These are phyloP conservation scores for Salvelinus namaycush DNA, from an alignment of 2,113 vertebrate genomes.

Conservation along the genomic window DNA sequence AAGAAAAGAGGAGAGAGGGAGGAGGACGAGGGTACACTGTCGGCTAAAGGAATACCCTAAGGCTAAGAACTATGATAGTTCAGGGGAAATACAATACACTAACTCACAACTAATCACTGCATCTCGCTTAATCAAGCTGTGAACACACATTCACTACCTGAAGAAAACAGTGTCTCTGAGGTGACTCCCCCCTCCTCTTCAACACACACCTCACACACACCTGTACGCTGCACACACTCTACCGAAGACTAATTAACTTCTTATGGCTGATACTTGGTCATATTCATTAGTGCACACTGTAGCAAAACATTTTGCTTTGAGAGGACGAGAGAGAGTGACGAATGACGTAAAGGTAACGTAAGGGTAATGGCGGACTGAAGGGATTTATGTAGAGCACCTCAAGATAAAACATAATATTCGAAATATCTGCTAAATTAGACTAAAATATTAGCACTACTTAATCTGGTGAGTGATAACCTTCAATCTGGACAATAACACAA, in stretches of 20 bases:
- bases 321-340: too few relatives aligned
- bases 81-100: slow-evolving; percentile 67
- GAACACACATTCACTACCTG: slow-evolving; percentile 60
- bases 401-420: too few relatives aligned
- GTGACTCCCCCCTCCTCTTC: neutral
- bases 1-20: slow-evolving; percentile 20
- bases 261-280: too few relatives aligned
- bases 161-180: slow-evolving; percentile 58
- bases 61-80: slow-evolving; percentile 54
- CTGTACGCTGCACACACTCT: neutral
- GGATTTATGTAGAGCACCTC: too few relatives aligned
- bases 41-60: slow-evolving; percentile 63
- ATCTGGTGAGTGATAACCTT: too few relatives aligned
- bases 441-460: too few relatives aligned
- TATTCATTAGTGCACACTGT: too few relatives aligned
- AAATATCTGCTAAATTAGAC: too few relatives aligned
- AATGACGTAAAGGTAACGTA: too few relatives aligned
- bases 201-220: slow-evolving; percentile 12
- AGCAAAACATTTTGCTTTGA: too few relatives aligned
- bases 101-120: slow-evolving; percentile 65
- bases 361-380: too few relatives aligned
- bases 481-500: too few relatives aligned
- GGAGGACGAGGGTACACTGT: slow-evolving; percentile 24
- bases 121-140: slow-evolving; percentile 57
- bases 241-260: slow-evolving; percentile 52